Evolutionary conservation across 2,113 vertebrate species (phyloP).

Genomic region (Beaufortia kweichowensis): DNA sequence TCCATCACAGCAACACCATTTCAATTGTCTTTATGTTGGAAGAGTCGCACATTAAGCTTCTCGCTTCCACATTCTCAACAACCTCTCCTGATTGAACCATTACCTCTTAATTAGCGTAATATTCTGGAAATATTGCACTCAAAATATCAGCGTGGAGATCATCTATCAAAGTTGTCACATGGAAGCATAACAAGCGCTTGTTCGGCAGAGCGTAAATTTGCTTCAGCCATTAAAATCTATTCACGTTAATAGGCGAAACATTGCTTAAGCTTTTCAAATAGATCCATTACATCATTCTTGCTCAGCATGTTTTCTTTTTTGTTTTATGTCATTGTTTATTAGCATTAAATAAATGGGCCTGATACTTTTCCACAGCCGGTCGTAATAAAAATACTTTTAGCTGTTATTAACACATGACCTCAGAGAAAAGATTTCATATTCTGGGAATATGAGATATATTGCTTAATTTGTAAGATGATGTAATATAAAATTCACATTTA

Average conservation of each 20-base stretch:
- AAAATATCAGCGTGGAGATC: constrained; percentile 3
- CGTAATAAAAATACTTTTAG: constrained; percentile 18
- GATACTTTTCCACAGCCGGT: constrained; percentile 29
- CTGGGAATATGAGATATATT: constrained; percentile 7
- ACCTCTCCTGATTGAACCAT: background rate
- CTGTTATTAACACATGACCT: background rate
- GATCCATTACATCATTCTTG: constrained; percentile 16
- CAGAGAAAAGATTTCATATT: constrained; percentile 15
- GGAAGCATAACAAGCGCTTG: background rate
- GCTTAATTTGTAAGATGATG: no score
- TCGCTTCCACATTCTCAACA: background rate
- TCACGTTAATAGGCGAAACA: constrained; percentile 15
- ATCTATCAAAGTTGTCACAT: constrained; percentile 21
- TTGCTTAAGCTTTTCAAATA: constrained; percentile 31
- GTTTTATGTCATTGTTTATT: constrained; percentile 52
- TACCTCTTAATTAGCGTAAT: constrained; percentile 38
- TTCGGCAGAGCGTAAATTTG: background rate
- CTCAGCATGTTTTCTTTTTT: constrained; percentile 42
- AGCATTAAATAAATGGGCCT: constrained; percentile 29
- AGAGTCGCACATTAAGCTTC: constrained; percentile 5
- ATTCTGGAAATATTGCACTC: constrained; percentile 28
- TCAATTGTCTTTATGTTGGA: constrained; percentile 4
- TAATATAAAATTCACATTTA: background rate
- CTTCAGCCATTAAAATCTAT: background rate
- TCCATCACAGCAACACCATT: background rate